These are phyloP conservation scores for Uria aalge DNA, from an alignment of 2,113 vertebrate species.

Conservation along the genomic window DNA sequence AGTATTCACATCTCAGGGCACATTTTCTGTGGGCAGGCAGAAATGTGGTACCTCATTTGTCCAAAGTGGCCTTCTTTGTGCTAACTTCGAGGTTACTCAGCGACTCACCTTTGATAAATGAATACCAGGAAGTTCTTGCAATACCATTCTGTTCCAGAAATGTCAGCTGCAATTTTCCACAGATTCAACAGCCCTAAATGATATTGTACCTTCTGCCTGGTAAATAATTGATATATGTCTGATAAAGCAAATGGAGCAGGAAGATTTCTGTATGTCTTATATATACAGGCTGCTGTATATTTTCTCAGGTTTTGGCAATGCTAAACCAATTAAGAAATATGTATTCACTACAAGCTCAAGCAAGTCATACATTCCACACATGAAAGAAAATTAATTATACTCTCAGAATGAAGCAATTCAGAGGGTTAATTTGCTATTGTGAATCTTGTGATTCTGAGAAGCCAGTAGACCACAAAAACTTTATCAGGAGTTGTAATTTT, in stretches of 20 bases:
- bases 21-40: not conserved
- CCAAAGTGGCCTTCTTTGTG: not conserved
- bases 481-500: not conserved
- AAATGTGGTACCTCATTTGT: not conserved
- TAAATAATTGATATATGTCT: slow-evolving; percentile 44
- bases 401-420: not conserved
- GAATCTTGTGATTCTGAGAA: not conserved
- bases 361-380: not conserved
- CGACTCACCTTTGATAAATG: not conserved
- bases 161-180: slow-evolving; percentile 23
- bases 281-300: not conserved
- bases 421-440: not conserved
- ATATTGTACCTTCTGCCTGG: not conserved
- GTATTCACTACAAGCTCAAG: not conserved
- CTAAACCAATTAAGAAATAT: not conserved
- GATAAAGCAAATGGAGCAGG: slow-evolving; percentile 7
- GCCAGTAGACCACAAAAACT: not conserved
- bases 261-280: not conserved
- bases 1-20: not conserved
- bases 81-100: not conserved
- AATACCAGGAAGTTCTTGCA: not conserved
- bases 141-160: not conserved
- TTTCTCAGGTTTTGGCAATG: not conserved
- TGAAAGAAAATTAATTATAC: not conserved
- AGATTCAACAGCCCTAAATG: not conserved